Base-by-base conservation (phyloP, 2,888 invertebrate species). In the Petrolisthes manimaculis region DNA sequence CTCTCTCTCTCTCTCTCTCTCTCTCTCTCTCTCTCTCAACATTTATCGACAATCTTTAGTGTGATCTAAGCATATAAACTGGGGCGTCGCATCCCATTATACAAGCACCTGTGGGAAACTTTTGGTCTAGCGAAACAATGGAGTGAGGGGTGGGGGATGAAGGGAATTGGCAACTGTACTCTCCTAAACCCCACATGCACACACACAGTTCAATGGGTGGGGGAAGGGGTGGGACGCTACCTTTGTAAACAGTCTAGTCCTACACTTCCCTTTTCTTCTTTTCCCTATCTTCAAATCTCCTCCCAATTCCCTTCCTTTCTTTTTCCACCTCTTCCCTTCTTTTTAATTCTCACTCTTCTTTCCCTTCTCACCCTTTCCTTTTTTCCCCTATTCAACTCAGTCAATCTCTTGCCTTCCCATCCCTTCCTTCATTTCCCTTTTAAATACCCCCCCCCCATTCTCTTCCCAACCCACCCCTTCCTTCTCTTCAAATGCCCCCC, bases 21-120 rank as follows among this genome's bases (percentile, higher is more conserved):
- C 78, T 78, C 78, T 78, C 78, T 78, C 54, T 78, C 78, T 53
- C 75, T 75, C 75, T 61, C 61, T 61, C 12, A 18, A 61, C 18
- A 61, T 61, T 61, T 18, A 3, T 61, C 18, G 61, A 9, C 1
- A 37, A 2, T 1, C 2, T 37, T 37, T 37, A 37, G 0, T 37
- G 37, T 37, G 37, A 37, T 37, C 1, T 37, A 37, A 37, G 37
- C 37, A 37, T 37, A 37, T 37, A 37, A 37, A 37, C 37, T 37
- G 37, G 37, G 37, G 2, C 37, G 1, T 37, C 0, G 37, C 37
- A 37, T 37, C 37, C 37, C 37, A 37, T 37, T 2, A 37, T 37
- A 37, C 37, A 37, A 37, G 37, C 37, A 37, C 37, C 37, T 37
- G 37, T 37, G 37, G 37, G 37, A 37, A 37, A 37, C 0, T 37